These are phyloP conservation scores for Musca domestica DNA, from an alignment of 1,140 invertebrate genomes.

Conservation along the genomic window DNA sequence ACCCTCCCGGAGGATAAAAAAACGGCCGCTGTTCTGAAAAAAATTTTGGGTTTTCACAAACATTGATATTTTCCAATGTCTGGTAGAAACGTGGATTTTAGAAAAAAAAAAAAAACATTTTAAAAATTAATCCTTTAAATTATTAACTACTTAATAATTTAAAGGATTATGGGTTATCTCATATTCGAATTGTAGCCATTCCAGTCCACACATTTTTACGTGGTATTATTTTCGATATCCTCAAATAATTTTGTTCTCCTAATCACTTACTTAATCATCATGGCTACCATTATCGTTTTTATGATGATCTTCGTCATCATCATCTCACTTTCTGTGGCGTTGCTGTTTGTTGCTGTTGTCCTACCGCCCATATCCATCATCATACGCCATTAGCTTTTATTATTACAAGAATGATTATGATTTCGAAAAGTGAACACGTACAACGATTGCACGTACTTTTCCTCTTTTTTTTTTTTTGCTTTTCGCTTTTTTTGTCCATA, in stretches of 20 bases:
- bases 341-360: not conserved
- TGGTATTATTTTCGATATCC: not conserved
- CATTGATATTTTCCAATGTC: too few relatives aligned
- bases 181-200: too few relatives aligned
- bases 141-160: too few relatives aligned
- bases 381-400: conserved; percentile 32
- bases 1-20: too few relatives aligned
- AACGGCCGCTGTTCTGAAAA: too few relatives aligned
- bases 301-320: too few relatives aligned
- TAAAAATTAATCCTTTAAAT: too few relatives aligned
- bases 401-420: conserved; percentile 31
- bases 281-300: not conserved
- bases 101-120: too few relatives aligned
- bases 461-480: not conserved
- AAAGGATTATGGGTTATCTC: too few relatives aligned
- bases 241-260: conserved; percentile 6
- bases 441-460: conserved; percentile 20
- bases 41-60: too few relatives aligned
- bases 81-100: too few relatives aligned
- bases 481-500: conserved; percentile 2
- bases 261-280: conserved; percentile 8
- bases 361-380: conserved; percentile 31
- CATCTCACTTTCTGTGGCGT: not conserved
- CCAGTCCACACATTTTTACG: too few relatives aligned
- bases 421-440: conserved; percentile 29